Percentiles rank a stretch among this genome's conserved stretches.
phyloP scores from a whole-genome alignment of 37 sponge, comb jelly and placozoan species.

The Mnemiopsis leidyi region DNA sequence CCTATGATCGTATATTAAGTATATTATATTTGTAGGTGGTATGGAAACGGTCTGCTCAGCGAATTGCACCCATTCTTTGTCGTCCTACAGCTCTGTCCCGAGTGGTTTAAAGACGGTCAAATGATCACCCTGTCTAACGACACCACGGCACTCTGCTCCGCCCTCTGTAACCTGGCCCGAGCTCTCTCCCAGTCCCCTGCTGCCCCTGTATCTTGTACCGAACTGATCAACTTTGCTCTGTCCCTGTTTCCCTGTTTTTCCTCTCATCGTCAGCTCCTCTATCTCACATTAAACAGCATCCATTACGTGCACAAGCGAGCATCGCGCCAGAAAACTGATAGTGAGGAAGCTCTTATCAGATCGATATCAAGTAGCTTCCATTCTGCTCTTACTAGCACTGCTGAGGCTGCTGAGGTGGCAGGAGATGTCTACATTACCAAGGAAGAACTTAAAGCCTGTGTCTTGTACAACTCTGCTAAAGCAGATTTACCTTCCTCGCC shows the following conservation, averaged over 20 bases:
- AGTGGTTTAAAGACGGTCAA: constrained; percentile 36
- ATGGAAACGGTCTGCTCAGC: constrained; percentile 31
- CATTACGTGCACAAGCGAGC: background rate
- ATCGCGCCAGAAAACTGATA: background rate
- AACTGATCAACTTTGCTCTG: constrained; percentile 23
- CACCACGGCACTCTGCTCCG: background rate
- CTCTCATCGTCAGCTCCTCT: background rate
- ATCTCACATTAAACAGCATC: background rate
- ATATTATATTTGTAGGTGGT: constrained; percentile 28
- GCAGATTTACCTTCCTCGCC: background rate
- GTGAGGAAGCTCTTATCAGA: constrained; percentile 11
- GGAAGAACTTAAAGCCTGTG: background rate
- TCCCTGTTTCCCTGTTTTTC: constrained; percentile 12
- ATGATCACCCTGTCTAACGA: background rate
- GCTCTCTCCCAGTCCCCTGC: constrained; percentile 1
- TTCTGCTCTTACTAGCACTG: background rate
- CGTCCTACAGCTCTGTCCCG: constrained; percentile 56
- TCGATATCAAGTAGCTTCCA: constrained; percentile 34
- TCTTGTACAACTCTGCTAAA: constrained; percentile 31
- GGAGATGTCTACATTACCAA: constrained; percentile 3
- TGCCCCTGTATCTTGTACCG: background rate
- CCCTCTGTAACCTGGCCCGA: constrained; percentile 34
- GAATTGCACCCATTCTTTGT: constrained; percentile 53
- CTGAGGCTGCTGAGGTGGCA: background rate
- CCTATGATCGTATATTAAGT: too few relatives aligned